Evolutionary conservation across 2,113 vertebrate genomes (phyloP).

Genomic region (Garra rufa): DNA sequence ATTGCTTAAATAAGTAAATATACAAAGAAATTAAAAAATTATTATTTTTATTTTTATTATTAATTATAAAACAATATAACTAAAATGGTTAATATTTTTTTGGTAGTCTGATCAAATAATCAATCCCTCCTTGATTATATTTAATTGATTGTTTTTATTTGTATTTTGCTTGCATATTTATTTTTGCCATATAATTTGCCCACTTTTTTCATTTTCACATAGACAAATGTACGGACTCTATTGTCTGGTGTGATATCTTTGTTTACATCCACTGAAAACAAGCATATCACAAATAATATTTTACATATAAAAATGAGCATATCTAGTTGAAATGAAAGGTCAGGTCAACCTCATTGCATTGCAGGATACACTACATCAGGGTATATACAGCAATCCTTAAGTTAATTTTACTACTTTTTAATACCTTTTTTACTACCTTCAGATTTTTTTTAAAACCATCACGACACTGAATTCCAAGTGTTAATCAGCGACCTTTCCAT

Average conservation of each 20-base stretch:
- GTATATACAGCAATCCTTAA: too few species aligned
- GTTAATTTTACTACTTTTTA: too few species aligned
- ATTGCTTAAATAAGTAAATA: too few species aligned
- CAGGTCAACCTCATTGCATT: neutral
- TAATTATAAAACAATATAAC: too few species aligned
- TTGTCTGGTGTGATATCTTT: neutral
- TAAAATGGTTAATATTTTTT: too few species aligned
- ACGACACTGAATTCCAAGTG: too few species aligned
- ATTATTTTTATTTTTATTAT: too few species aligned
- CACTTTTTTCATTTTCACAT: neutral
- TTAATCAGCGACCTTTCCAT: too few species aligned
- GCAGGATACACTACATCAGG: neutral
- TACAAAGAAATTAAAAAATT: too few species aligned
- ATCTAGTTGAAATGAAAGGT: neutral
- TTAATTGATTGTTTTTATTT: neutral
- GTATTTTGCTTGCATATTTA: neutral
- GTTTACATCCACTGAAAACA: neutral
- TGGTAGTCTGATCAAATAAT: neutral
- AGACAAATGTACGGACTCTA: neutral
- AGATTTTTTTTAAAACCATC: too few species aligned
- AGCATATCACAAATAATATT: neutral
- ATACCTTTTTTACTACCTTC: too few species aligned
- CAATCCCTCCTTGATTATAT: too few species aligned
- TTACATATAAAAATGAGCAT: neutral
- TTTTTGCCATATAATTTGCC: neutral